Conservation (phyloP, 2,113 vertebrate species). For the Alectura lathami region DNA sequence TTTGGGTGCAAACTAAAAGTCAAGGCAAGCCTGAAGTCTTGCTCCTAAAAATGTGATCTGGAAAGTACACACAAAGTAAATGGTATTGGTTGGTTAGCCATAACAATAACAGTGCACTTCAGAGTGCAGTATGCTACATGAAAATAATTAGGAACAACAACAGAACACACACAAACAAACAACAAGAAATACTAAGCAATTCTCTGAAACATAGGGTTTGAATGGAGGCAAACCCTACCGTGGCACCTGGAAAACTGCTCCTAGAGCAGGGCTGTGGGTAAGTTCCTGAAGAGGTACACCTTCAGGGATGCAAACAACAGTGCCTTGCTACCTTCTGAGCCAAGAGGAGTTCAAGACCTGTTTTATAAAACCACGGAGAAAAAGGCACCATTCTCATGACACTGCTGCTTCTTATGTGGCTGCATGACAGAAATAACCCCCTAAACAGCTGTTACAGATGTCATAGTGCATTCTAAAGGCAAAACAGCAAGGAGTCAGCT, state of each 20-base stretch:
- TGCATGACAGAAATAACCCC: background rate
- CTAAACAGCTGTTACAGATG: background rate
- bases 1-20: background rate
- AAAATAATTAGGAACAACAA: background rate
- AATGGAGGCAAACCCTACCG: background rate
- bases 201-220: background rate
- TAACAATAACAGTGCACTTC: background rate
- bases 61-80: background rate
- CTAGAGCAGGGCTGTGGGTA: background rate
- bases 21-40: background rate
- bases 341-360: background rate
- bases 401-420: background rate
- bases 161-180: background rate
- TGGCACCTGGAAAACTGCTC: background rate
- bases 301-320: background rate
- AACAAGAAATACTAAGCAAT: background rate
- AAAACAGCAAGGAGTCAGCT: background rate
- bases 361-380: background rate
- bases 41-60: background rate
- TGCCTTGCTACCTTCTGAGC: background rate
- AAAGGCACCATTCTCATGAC: background rate
- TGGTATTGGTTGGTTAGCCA: background rate
- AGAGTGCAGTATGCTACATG: background rate
- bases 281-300: background rate
- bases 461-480: background rate